Conservation (phyloP, 1,140 invertebrate genomes). For the Bombus vancouverensis region DNA sequence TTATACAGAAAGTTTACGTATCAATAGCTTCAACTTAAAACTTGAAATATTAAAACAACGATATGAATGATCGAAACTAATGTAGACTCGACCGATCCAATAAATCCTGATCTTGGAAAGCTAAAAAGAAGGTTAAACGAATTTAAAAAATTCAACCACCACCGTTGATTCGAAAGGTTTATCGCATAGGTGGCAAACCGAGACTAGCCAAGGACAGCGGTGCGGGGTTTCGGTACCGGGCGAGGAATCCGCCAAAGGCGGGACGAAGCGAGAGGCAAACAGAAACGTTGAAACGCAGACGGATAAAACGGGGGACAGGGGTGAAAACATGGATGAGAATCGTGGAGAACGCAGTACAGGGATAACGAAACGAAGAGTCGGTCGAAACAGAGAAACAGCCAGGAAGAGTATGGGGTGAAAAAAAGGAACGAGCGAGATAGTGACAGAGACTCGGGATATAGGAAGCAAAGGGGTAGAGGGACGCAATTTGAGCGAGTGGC, state of each 20-base stretch:
- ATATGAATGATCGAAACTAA: no score
- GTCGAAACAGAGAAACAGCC: slow-evolving; percentile 18
- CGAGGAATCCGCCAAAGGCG: background rate
- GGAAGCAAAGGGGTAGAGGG: slow-evolving; percentile 6
- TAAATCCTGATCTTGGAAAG: no score
- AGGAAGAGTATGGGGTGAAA: slow-evolving; percentile 26
- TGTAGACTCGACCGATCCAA: no score
- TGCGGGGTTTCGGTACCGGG: background rate
- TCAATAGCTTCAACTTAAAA: background rate
- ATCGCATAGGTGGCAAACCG: background rate
- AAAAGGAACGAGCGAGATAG: background rate
- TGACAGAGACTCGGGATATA: background rate
- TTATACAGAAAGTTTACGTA: background rate
- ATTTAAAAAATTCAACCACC: no score
- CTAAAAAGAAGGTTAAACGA: no score
- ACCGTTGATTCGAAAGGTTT: no score
- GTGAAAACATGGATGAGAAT: slow-evolving; percentile 27
- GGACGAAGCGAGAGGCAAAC: background rate
- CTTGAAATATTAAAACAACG: no score
- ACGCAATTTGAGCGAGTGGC: slow-evolving; percentile 77
- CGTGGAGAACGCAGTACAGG: slow-evolving; percentile 24
- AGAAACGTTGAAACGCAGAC: slow-evolving; percentile 15
- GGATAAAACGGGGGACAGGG: background rate
- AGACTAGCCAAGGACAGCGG: background rate
- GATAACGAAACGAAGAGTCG: slow-evolving; percentile 54